Evolutionary conservation across 2,797 vertebrate species (phyloP), one percentile per base, ranked within the genome.

Genomic region (Euphonia xanthogaster): DNA sequence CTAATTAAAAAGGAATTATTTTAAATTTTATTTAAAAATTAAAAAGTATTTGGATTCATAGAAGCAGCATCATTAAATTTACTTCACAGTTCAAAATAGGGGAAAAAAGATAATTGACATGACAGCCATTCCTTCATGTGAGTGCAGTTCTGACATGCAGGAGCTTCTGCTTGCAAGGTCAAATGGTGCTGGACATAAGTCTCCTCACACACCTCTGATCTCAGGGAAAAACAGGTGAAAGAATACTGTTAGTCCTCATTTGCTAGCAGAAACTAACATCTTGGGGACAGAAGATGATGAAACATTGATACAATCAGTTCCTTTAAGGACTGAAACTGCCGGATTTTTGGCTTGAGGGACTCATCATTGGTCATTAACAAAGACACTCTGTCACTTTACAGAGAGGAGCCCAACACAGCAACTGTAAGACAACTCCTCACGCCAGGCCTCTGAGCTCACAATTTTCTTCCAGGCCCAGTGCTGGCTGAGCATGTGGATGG

Each of bases 341-440:
- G 10, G 1, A 7, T 4, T 39, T 83, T 71, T 51, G 21, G 33
- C 63, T 68, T 35, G 47, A 70, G 70, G 61, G 73, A 60, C 31
- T 86, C 47, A 37, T 4, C 40, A 51, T 18, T 37, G 23, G n/a
- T 27, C 31, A 88, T 19, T 44, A 65, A 68, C 8, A 31, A 50
- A 27, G 48, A 74, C 24, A 27, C 55, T 50, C 48, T 37, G 42
- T 35, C 24, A 19, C 20, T 35, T 55, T 27, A 48, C 45, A 51
- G 51, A 11, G 2, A 58, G 35, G 22, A 76, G 65, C 37, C 55
- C 0, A 0, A 47, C 57, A 70, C 45, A 65, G 30, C 27, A 23
- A 14, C 4, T 33, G 61, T n/a, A 45, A 37, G 40, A 65, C 30
- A 60, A 35, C 17, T 53, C 39, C 35, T 18, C n/a, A 6, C 3